Conservation (phyloP, 2,797 vertebrate genomes). For the Trachops cirrhosus region DNA sequence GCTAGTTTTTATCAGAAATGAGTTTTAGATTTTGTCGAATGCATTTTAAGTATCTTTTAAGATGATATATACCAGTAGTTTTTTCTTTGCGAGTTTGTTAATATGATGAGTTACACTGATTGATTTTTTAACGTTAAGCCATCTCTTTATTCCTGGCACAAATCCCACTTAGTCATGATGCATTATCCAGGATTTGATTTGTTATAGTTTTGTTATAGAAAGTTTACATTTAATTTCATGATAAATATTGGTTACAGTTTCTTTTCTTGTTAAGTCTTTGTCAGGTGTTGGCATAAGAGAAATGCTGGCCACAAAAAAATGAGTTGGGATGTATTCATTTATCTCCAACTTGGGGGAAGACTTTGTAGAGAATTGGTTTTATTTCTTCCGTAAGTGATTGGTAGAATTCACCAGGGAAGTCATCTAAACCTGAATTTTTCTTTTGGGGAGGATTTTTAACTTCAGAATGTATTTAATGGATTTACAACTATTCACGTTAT, state of each 20-base stretch:
- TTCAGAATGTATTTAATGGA: conserved; percentile 9
- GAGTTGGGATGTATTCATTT: not conserved
- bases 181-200: not conserved
- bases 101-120: not conserved
- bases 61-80: not conserved
- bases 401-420: not conserved
- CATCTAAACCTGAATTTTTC: not conserved
- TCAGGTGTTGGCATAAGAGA: not conserved
- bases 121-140: not conserved
- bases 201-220: conserved; percentile 9
- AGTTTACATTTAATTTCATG: not conserved
- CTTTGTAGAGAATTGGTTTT: not conserved
- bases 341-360: not conserved
- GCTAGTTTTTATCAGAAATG: not conserved
- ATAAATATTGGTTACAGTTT: not conserved
- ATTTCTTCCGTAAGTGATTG: not conserved
- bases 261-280: not conserved
- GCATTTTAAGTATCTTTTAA: not conserved
- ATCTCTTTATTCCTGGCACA: not conserved
- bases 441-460: not conserved
- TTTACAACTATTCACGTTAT: not conserved
- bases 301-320: not conserved
- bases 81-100: not conserved
- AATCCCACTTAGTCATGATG: not conserved
- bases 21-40: not conserved